These are phyloP conservation scores for Catocala nupta DNA, from an alignment of 2,888 invertebrate genomes.

Conservation along the genomic window DNA sequence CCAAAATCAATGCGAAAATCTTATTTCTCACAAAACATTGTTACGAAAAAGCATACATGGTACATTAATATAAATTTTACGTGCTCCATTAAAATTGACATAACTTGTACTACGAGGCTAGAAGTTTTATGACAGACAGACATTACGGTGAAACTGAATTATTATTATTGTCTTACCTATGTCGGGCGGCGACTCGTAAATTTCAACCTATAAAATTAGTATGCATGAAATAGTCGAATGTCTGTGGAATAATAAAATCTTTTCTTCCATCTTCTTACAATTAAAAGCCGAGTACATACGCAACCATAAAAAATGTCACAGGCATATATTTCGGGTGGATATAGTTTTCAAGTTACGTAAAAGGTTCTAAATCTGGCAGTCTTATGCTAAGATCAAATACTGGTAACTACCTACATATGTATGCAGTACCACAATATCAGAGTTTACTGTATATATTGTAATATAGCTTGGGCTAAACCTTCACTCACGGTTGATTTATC, in stretches of 20 bases:
- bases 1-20: too few species aligned
- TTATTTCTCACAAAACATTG: constrained; percentile 1
- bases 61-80: constrained; percentile 24
- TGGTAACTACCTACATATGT: too few species aligned
- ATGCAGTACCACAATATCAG: too few species aligned
- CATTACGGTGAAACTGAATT: constrained; percentile 47
- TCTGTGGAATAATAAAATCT: constrained; percentile 6
- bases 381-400: too few species aligned
- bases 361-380: too few species aligned
- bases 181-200: constrained; percentile 43
- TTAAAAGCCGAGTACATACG: not conserved
- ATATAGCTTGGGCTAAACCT: too few species aligned
- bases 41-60: not conserved
- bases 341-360: too few species aligned
- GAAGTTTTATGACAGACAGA: constrained; percentile 49
- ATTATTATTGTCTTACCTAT: constrained; percentile 53
- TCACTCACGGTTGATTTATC: too few species aligned
- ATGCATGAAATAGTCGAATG: constrained; percentile 40
- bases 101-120: constrained; percentile 27
- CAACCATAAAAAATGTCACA: not conserved
- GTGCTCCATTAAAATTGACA: constrained; percentile 42
- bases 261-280: not conserved
- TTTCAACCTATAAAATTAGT: constrained; percentile 52
- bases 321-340: too few species aligned
- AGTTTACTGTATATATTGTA: too few species aligned